A percentile compares a stretch with the other conserved stretches of the same genome.
Evolutionary conservation across 2,888 invertebrate genomes (phyloP).

Genomic region (Trichogramma dendrolimi): DNA sequence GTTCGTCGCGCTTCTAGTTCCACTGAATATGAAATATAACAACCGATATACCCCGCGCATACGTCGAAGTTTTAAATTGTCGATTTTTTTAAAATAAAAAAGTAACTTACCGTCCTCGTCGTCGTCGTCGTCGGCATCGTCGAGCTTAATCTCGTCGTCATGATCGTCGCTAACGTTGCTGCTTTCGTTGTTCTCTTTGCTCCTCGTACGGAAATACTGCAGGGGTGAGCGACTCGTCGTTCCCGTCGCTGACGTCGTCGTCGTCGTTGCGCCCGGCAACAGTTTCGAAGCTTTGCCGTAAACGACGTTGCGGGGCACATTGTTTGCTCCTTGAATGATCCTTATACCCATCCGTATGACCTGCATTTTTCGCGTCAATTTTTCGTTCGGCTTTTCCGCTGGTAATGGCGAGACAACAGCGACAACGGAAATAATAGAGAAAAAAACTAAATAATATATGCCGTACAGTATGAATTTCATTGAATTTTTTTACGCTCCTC

Average conservation of each 20-base stretch:
- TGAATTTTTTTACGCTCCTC: too few relatives aligned
- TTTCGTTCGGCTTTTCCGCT: constrained; percentile 83
- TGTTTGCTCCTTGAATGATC: constrained; percentile 64
- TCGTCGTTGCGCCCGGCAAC: not conserved
- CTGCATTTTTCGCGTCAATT: constrained; percentile 71
- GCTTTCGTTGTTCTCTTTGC: constrained; percentile 4
- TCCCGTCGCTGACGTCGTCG: not conserved
- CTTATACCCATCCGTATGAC: constrained; percentile 78
- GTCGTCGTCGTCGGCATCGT: constrained; percentile 9
- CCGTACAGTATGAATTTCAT: too few relatives aligned
- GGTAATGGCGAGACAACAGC: constrained; percentile 20
- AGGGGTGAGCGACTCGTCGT: not conserved
- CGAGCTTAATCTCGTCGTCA: constrained; percentile 19
- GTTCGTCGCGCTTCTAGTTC: too few relatives aligned
- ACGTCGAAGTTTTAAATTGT: too few relatives aligned
- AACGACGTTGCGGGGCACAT: constrained; percentile 37
- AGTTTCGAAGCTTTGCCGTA: constrained; percentile 36
- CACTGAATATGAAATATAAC: too few relatives aligned
- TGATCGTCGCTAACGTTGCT: constrained; percentile 7
- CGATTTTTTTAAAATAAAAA: too few relatives aligned
- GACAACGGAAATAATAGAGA: too few relatives aligned
- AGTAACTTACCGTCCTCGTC: too few relatives aligned
- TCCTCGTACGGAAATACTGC: not conserved
- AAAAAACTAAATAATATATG: too few relatives aligned
- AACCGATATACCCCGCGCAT: too few relatives aligned